phyloP scores from a whole-genome alignment of 2,888 invertebrate genomes.

The Napeogenes sylphis region DNA sequence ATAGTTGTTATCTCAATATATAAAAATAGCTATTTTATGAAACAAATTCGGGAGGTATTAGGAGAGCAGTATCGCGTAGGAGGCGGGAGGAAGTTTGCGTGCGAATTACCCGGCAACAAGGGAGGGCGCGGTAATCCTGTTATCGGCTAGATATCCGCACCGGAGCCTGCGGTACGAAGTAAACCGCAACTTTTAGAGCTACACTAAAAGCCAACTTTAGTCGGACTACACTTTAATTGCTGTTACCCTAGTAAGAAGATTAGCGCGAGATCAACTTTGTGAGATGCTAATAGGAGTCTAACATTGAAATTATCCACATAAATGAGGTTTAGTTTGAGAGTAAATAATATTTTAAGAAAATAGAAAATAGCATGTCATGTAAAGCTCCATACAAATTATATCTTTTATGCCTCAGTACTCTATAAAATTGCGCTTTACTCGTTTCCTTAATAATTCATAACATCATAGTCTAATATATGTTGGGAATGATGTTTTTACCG shows the following conservation, averaged over 20 bases:
- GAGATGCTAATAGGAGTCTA: conserved; percentile 11
- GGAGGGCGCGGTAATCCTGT: conserved; percentile 66
- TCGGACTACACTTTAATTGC: conserved; percentile 48
- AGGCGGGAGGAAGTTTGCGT: conserved; percentile 59
- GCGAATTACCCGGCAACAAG: conserved; percentile 63
- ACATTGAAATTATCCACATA: conserved; percentile 3
- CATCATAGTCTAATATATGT: conserved; percentile 4
- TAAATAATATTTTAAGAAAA: not conserved
- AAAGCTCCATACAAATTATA: conserved; percentile 21
- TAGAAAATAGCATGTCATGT: conserved; percentile 8
- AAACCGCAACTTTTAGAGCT: conserved; percentile 48
- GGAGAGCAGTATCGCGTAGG: conserved; percentile 47
- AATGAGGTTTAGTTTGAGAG: too few relatives aligned
- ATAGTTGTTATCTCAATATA: too few relatives aligned
- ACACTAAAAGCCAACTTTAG: conserved; percentile 43
- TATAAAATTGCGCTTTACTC: conserved; percentile 27
- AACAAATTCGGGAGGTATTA: conserved; percentile 36
- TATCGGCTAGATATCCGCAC: conserved; percentile 61
- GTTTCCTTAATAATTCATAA: conserved; percentile 30
- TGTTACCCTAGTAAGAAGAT: conserved; percentile 35
- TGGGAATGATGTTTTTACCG: conserved; percentile 38
- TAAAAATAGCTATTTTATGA: not conserved
- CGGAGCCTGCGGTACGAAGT: conserved; percentile 42
- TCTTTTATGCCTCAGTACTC: conserved; percentile 22
- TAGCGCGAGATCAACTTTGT: conserved; percentile 28